Evolutionary conservation across 1,140 invertebrate species (phyloP), one percentile per base, ranked within the genome.

Genomic region (Drosophila suzukii): DNA sequence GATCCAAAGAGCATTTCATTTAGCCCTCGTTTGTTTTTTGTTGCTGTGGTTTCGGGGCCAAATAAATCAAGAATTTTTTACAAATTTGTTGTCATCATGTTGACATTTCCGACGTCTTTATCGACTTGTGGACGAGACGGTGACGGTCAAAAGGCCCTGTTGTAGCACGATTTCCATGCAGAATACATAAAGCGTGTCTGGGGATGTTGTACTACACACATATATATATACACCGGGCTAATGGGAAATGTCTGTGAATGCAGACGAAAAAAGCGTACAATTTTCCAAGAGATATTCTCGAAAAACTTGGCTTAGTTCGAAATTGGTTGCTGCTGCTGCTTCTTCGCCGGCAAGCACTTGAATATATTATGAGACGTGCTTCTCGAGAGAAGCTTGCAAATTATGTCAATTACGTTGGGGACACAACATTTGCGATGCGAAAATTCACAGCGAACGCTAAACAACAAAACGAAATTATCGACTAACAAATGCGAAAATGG

Each of bases 41-140:
- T 50, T 53, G 51, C 75, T 85, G 66, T 51, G 59, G 61, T 76
- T 81, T 72, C 55, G 13, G 41, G 63, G 67, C 51, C 57, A 88
- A 81, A 89, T 89, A 89, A 89, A 89, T 89, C 84, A 89, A 89
- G 84, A 67, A 89, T 89, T 89, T 86, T 89, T 89, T 89, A 89
- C 84, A 89, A 89, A 89, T 89, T 71, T 89, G 84, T 89, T 89
- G 84, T 89, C 84, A 89, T 89, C 84, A 89, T 83, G 84, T 89
- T 84, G 84, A 89, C 83, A 88, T 88, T 88, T 88, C 83, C 83
- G 83, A 88, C 85, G 78, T 89, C 84, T 89, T 89, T 89, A 89
- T 89, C 84, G 84, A 76, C 73, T 78, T 74, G 32, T 32, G 61
- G 50, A 55, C 20, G 20, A 2, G 20, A 20, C 20, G 20, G 20